Evolutionary conservation across 2,113 vertebrate genomes (phyloP), one percentile per base, ranked within the genome.

Genomic region (Oncorhynchus mykiss): DNA sequence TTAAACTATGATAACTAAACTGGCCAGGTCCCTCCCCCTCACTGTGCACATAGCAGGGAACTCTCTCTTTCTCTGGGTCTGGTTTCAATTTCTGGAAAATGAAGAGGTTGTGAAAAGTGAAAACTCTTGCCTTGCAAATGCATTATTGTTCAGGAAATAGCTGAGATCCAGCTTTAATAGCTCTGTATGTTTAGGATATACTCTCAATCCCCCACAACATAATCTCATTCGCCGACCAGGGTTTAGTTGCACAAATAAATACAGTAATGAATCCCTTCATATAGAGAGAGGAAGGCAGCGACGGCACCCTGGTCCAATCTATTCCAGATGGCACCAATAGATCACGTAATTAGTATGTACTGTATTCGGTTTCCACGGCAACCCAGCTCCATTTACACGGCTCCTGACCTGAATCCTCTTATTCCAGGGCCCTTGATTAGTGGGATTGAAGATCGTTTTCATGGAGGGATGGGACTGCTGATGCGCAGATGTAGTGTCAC

Each of bases 241-340:
- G 85, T 84, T 93, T 92, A 94, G 94, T 94, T 93, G 94, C 87
- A 92, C 94, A 96, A 97, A 96, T 95, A 96, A 96, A 96, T 95
- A 94, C 57, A 75, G 88, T 87, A 95, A 93, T 91, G 89, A 91
- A 95, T 90, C 90, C 89, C 90, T 75, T 82, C 80, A 75, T 75
- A 73, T 83, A 80, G 80, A 71, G 67, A 83, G 73, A 87, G 82
- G 80, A 29, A 80, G 80, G 73, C 73, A 86, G 89, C 92, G 80
- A 73, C 92, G 93, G 93, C 91, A 87, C 93, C 93, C 91, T 86
- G 78, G 82, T 89, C 89, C 93, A 93, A 95, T 96, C 92, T 94
- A 89, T 96, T 97, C 95, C 96, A 97, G 95, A 98, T 97, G 96
- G 92, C 95, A 96, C 91, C 92, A 86, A 96, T 93, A 94, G 94